Evolutionary conservation across 2,888 invertebrate genomes (phyloP).

Genomic region (Cryptocephalus moraei): DNA sequence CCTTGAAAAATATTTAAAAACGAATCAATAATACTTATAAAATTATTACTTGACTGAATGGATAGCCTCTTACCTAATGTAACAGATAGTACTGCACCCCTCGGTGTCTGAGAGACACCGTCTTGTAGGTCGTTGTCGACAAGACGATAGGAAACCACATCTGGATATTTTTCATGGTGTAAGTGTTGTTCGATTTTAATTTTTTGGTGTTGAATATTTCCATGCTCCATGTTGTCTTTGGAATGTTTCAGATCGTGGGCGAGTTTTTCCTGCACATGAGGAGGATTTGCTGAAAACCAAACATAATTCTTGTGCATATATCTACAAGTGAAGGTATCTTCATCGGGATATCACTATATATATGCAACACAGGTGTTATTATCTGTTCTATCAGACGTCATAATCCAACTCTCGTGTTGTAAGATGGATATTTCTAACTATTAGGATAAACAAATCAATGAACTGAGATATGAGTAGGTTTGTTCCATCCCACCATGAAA

Average conservation of each 20-base stretch:
- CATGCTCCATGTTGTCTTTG: conserved; percentile 25
- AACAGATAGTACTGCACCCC: conserved; percentile 70
- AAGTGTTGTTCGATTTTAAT: conserved; percentile 18
- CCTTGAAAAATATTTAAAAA: conserved; percentile 41
- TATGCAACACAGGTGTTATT: too few species aligned
- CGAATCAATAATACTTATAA: too few species aligned
- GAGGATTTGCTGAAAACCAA: conserved; percentile 20
- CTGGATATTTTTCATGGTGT: conserved; percentile 22
- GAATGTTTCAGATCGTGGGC: conserved; percentile 36
- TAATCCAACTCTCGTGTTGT: too few species aligned
- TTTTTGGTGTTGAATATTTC: conserved; percentile 8
- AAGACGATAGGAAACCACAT: conserved; percentile 27
- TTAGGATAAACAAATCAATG: too few species aligned
- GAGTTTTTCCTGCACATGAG: conserved; percentile 33
- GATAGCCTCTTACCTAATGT: conserved; percentile 57
- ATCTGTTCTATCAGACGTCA: too few species aligned
- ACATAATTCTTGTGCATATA: too few species aligned
- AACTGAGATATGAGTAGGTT: too few species aligned
- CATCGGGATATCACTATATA: too few species aligned
- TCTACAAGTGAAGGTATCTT: too few species aligned
- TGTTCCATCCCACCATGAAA: too few species aligned
- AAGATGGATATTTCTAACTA: too few species aligned
- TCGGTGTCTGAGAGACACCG: conserved; percentile 59
- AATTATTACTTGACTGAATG: too few species aligned
- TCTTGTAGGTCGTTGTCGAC: conserved; percentile 38